Percentiles rank a stretch among this genome's conserved stretches.
phyloP scores from a whole-genome alignment of 2,888 invertebrate species.

The Masnerella sp. region DNA sequence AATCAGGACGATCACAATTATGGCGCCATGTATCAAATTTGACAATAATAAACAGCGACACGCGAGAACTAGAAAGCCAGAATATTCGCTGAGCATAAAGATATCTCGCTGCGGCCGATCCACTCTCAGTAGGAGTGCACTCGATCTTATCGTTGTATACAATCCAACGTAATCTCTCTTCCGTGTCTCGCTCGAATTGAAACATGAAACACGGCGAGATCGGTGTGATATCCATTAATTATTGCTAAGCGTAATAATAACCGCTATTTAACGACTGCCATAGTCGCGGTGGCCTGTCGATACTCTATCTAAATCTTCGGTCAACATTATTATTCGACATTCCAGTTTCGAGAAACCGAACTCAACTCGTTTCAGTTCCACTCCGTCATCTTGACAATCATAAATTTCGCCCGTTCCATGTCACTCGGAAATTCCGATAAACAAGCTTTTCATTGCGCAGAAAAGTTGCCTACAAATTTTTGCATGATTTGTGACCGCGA shows the following conservation, averaged over 20 bases:
- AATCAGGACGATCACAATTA: slow-evolving; percentile 40
- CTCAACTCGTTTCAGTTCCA: slow-evolving; percentile 52
- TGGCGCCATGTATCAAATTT: slow-evolving; percentile 42
- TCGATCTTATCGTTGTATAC: slow-evolving; percentile 61
- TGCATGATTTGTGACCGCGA: slow-evolving; percentile 14
- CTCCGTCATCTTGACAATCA: slow-evolving; percentile 56
- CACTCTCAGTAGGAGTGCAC: slow-evolving; percentile 53
- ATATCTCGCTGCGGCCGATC: slow-evolving; percentile 53
- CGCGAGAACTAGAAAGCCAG: slow-evolving; percentile 51
- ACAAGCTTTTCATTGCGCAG: slow-evolving; percentile 37
- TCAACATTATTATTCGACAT: slow-evolving; percentile 54
- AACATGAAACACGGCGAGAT: slow-evolving; percentile 59
- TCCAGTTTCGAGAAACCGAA: slow-evolving; percentile 52
- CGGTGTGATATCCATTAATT: slow-evolving; percentile 60
- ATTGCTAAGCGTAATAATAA: slow-evolving; percentile 60
- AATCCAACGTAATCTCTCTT: slow-evolving; percentile 62
- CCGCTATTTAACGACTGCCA: slow-evolving; percentile 58
- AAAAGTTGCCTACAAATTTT: slow-evolving; percentile 22
- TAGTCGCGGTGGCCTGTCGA: slow-evolving; percentile 45
- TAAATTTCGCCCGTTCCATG: slow-evolving; percentile 40
- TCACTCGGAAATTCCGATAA: slow-evolving; percentile 45
- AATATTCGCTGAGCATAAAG: slow-evolving; percentile 52
- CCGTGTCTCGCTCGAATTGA: slow-evolving; percentile 58
- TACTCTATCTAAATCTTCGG: slow-evolving; percentile 58
- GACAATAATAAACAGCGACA: slow-evolving; percentile 53